These are phyloP conservation scores for Cairina moschata DNA, from an alignment of 2,113 vertebrate species.

Conservation along the genomic window DNA sequence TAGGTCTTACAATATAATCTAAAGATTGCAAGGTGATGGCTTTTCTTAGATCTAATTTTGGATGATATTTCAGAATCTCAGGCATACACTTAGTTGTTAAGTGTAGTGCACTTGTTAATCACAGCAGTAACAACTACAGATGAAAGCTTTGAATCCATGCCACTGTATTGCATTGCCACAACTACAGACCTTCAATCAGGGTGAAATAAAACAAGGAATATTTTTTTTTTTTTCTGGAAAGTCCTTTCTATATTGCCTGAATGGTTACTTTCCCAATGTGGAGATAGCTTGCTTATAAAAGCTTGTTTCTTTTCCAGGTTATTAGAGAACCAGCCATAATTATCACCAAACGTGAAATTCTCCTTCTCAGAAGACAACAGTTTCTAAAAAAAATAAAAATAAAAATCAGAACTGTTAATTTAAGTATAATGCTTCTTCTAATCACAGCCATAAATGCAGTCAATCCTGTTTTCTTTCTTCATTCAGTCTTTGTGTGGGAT, in stretches of 20 bases:
- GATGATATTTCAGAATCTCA: background rate
- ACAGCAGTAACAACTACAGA: background rate
- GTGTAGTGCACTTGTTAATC: background rate
- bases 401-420: fast-evolving
- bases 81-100: background rate
- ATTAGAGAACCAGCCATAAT: background rate
- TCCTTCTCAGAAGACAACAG: background rate
- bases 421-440: background rate
- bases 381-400: background rate
- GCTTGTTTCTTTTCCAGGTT: background rate
- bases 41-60: background rate
- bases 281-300: background rate
- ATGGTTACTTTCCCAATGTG: background rate
- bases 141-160: background rate
- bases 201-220: background rate
- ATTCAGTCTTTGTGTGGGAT: background rate
- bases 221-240: background rate
- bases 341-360: background rate
- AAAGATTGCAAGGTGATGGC: background rate
- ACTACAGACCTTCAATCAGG: background rate
- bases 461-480: background rate
- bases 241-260: fast-evolving
- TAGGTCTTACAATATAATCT: background rate
- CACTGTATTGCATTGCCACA: background rate
- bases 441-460: background rate